Evolutionary conservation across 2,888 invertebrate genomes (phyloP).

Genomic region (Lithophane leautieri): DNA sequence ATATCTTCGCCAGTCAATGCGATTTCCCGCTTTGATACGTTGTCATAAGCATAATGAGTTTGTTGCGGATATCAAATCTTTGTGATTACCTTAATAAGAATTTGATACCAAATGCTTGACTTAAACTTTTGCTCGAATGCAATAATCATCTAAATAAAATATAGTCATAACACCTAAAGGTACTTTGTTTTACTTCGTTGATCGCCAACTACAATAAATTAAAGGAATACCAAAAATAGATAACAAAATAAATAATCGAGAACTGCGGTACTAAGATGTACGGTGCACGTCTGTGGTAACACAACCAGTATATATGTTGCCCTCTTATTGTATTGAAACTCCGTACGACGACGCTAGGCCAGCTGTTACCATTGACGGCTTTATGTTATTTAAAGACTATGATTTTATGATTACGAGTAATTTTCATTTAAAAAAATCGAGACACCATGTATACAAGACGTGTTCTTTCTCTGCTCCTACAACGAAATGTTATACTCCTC

Average conservation of each 20-base stretch:
- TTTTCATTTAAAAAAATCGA: background rate
- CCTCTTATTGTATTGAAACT: background rate
- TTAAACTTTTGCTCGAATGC: background rate
- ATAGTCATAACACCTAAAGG: constrained; percentile 24
- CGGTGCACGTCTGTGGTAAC: background rate
- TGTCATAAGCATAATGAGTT: background rate
- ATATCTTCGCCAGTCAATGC: constrained; percentile 20
- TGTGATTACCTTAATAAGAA: background rate
- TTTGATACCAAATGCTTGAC: background rate
- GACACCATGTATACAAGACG: background rate
- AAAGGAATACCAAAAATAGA: constrained; percentile 5
- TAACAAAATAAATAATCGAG: constrained; percentile 30
- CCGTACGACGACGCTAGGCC: background rate
- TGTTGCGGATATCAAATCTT: background rate
- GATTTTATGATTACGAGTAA: background rate
- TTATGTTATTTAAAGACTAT: background rate
- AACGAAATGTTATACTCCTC: background rate
- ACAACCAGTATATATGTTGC: background rate
- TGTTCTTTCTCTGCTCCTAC: background rate
- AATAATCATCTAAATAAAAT: constrained; percentile 15
- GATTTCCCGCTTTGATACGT: constrained; percentile 2
- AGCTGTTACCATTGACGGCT: background rate
- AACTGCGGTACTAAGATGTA: background rate
- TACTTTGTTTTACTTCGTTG: constrained; percentile 38
- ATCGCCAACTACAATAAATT: constrained; percentile 23